Evolutionary conservation across 2,797 vertebrate species (phyloP), one percentile per base, ranked within the genome.

Genomic region (Tapirus indicus): DNA sequence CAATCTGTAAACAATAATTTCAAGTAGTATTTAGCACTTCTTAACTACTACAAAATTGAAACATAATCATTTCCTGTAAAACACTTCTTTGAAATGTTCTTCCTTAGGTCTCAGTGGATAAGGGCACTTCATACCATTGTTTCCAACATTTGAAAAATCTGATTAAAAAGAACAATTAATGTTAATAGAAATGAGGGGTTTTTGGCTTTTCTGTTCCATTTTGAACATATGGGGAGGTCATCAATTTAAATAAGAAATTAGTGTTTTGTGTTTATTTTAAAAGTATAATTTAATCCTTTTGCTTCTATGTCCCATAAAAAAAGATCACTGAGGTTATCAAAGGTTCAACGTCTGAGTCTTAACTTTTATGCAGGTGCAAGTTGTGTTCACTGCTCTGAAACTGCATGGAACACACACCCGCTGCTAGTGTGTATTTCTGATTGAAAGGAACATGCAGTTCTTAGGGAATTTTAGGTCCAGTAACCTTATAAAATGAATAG

Each of bases 1-100:
- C 96, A 77, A 96, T 94, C 69, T 97, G 98, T 98, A 98, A 98
- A 98, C 98, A 97, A 79, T 86, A 62, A 96, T 97, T 97, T 97
- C 98, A 98, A 97, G 97, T 97, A 96, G 93, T 91, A 97, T 75
- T 95, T 96, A 97, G 91, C 93, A 97, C 89, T 85, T 74, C 38
- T 38, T 58, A 88, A 80, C 90, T 89, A 95, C 88, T 68, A 72
- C 21, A 38, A 91, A 87, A 95, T 9, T 29, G 77, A 96, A 86
- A 64, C 87, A 94, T 78, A 47, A 88, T 97, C 80, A 94, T 85
- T 97, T 88, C 72, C 32, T 44, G 32, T 74, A 5, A 71, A 85
- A 84, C 54, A 86, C 44, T 54, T 85, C 74, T 91, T 79, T 29
- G 60, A 91, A 98, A 77, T 69, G 12, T 89, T 96, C 82, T 80